Evolutionary conservation across 2,113 vertebrate genomes (phyloP), one percentile per base, ranked within the genome.

Genomic region (Cheilinus undulatus): DNA sequence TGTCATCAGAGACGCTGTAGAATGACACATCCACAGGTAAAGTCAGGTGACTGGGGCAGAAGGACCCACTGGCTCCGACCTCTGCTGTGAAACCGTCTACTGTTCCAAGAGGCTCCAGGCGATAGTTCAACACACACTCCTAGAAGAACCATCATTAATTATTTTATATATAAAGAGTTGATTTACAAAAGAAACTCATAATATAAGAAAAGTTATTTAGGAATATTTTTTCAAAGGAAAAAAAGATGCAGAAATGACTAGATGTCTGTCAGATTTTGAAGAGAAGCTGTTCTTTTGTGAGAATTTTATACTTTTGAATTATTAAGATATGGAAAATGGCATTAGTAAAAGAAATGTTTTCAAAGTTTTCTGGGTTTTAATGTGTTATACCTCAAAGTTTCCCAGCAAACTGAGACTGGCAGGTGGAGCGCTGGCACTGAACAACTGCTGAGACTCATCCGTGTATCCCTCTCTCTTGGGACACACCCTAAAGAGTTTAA

Each of bases 1-100:
- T 98, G 90, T 99, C 98, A 62, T 99, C 97, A 0, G 98, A 99
- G 87, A 99, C 96, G 1, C 97, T 98, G 94, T 98, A 99, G 95
- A 99, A 99, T 0, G 95, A 97, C 91, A 99, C 98, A 51, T 99
- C 97, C 24, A 97, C 97, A 6, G 97, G 97, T 83, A 98, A 94
- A 83, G 96, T 98, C 94, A 98, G 95, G 91, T 99, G 98, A 7
- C 96, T 98, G 70, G 98, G 97, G 92, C 98, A 99, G 76, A 99
- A 99, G 56, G 96, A 91, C 65, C 97, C 98, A 7, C 97, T 99
- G 22, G 98, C 98, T 43, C 97, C 98, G 10, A 99, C 97, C 89
- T 99, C 97, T 0, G 98, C 97, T 28, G 95, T 96, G 87, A 99
- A 99, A 76, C 98, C 97, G 20, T 96, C 96, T 10, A 99, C 94